phyloP scores from a whole-genome alignment of 2,113 vertebrate genomes.

The Corythornis cristatus region DNA sequence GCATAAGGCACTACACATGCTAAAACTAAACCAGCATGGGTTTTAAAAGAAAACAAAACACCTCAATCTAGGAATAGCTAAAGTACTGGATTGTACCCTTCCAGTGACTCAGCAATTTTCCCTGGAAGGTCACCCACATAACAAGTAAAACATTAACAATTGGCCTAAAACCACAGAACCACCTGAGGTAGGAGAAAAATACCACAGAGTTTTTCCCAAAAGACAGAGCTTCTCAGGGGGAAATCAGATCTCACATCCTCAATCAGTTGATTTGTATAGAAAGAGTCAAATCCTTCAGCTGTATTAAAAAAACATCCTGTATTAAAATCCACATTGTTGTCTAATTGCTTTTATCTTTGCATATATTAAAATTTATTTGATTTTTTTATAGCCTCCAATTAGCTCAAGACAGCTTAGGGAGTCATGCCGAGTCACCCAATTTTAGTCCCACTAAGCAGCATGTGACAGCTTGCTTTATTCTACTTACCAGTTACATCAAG shows the following conservation, averaged over 20 bases:
- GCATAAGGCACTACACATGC: neutral
- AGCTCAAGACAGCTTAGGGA: neutral
- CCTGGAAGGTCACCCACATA: neutral
- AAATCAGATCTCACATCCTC: neutral
- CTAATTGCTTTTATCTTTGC: neutral
- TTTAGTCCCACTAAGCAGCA: neutral
- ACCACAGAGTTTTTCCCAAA: neutral
- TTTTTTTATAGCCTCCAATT: neutral
- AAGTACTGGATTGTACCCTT: neutral
- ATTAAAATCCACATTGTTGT: neutral
- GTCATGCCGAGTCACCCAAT: neutral
- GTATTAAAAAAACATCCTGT: neutral
- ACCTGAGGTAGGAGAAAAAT: neutral
- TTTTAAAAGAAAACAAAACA: neutral
- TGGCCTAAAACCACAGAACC: neutral
- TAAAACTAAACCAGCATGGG: neutral
- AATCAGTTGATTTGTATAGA: neutral
- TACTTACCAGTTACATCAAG: conserved; percentile 89
- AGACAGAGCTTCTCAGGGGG: neutral
- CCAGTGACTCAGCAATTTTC: conserved; percentile 22
- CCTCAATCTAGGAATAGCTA: neutral
- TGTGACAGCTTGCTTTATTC: neutral
- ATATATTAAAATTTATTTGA: neutral
- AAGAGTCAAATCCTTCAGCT: neutral
- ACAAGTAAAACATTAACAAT: conserved; percentile 45